Percentiles rank a stretch among this genome's conserved stretches.
phyloP scores from a whole-genome alignment of 2,797 vertebrate genomes.

The Crenichthys baileyi region DNA sequence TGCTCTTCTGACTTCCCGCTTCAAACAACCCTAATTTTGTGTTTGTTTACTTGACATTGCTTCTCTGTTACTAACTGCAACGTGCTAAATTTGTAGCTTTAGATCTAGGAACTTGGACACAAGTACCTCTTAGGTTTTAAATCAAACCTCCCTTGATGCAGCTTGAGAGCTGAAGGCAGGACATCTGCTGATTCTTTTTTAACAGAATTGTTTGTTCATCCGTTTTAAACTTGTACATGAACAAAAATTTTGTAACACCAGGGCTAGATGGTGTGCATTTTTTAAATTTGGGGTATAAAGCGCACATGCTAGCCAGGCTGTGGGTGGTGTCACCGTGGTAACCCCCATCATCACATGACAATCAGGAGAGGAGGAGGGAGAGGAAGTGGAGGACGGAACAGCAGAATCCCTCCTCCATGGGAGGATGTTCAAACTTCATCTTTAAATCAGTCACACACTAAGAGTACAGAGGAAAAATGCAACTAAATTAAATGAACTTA shows the following conservation, averaged over 20 bases:
- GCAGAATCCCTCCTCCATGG: background rate
- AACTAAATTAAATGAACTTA: background rate
- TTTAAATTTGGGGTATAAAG: background rate
- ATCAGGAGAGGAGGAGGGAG: background rate
- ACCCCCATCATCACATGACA: slow-evolving; percentile 31
- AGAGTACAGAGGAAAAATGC: background rate
- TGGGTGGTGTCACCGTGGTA: background rate
- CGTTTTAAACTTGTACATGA: background rate
- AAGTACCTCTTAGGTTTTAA: background rate
- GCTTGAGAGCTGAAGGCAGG: background rate
- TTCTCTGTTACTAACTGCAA: background rate
- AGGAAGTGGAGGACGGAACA: background rate
- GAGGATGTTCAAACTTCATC: background rate
- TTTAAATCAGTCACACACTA: background rate
- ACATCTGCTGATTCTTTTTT: background rate
- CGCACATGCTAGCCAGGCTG: slow-evolving; percentile 7
- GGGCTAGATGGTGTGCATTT: background rate
- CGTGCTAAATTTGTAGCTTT: background rate
- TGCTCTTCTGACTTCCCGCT: background rate
- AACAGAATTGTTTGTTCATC: background rate
- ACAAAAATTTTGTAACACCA: background rate
- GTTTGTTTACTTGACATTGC: background rate
- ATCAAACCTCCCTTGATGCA: background rate
- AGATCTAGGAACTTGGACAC: background rate
- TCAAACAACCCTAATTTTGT: background rate